Base-by-base conservation (phyloP, 2,888 invertebrate species). In the Loripinus fragilis region DNA sequence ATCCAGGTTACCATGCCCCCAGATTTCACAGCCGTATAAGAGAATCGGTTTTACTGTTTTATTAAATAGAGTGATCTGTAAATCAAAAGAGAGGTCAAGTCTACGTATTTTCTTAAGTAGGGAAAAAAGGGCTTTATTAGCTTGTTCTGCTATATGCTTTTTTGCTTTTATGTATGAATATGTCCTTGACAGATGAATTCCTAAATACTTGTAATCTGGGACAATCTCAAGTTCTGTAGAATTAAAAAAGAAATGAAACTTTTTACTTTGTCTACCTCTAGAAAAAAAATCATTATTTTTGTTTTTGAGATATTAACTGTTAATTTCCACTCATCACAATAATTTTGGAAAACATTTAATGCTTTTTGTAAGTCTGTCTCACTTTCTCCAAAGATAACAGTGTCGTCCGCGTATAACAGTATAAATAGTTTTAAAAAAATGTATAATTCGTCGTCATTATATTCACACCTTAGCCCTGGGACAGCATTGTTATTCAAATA, bases 1-100 rank as follows among this genome's bases (percentile, higher is more conserved):
- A n/a, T n/a, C n/a, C n/a, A n/a, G n/a, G n/a, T n/a, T 55, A 15
- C 55, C 55, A 2, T 7, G 3, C 8, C 55, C 28, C 55, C 12
- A 55, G 15, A 55, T 55, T 55, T 55, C 55, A 28, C 25, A 8
- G 28, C 55, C 2, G 15, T 55, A 55, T 28, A 55, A 3, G 15
- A 55, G 55, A 8, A 55, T 55, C 7, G 28, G 55, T 55, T 55
- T 55, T 12, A 55, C 55, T 7, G 55, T 55, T 55, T 28, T 55
- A 28, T 55, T 55, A 15, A 55, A 55, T 28, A 55, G 12, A 55
- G 23, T 28, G 23, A 55, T 28, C 25, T 55, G 55, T 28, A 55
- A 10, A 55, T 55, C 55, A 28, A 28, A 55, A 3, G 55, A 12
- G 5, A 55, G 25, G 25, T 55, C 25, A 25, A 55, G 25, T 23